Conservation (phyloP, 2,113 vertebrate species). For the Gymnorhina tibicen region DNA sequence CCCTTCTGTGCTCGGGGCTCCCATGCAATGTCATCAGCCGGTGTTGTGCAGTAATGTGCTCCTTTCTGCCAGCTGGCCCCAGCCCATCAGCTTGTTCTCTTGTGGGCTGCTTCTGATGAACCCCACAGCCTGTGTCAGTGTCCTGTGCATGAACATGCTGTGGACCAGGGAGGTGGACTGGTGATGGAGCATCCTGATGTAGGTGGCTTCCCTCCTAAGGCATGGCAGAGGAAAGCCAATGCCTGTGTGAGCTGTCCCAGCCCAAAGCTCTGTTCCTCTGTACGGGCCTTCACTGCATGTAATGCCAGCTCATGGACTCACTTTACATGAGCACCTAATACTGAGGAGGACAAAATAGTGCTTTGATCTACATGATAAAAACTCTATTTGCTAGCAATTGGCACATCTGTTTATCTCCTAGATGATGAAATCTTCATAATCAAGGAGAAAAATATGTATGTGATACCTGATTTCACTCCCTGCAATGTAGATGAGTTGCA, state of each 20-base stretch:
- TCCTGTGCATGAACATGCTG: accelerated
- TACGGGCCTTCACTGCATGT: accelerated
- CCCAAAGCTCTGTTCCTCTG: accelerated
- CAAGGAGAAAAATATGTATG: background rate
- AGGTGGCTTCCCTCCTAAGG: background rate
- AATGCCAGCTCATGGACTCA: background rate
- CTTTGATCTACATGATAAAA: background rate
- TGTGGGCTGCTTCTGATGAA: background rate
- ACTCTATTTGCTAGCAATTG: background rate
- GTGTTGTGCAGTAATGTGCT: background rate
- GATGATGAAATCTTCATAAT: background rate
- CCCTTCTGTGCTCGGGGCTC: background rate
- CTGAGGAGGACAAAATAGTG: background rate
- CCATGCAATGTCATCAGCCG: accelerated
- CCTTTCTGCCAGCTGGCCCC: background rate
- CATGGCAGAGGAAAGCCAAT: background rate
- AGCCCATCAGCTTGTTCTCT: background rate
- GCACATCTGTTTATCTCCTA: background rate
- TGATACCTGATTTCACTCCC: background rate
- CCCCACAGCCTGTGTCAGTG: background rate
- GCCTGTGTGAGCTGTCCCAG: background rate
- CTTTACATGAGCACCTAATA: background rate
- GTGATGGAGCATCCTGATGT: background rate
- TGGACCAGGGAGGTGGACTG: background rate
- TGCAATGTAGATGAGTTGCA: background rate